Base-by-base conservation (phyloP, 2,888 invertebrate genomes). In the Eulithis testata region DNA sequence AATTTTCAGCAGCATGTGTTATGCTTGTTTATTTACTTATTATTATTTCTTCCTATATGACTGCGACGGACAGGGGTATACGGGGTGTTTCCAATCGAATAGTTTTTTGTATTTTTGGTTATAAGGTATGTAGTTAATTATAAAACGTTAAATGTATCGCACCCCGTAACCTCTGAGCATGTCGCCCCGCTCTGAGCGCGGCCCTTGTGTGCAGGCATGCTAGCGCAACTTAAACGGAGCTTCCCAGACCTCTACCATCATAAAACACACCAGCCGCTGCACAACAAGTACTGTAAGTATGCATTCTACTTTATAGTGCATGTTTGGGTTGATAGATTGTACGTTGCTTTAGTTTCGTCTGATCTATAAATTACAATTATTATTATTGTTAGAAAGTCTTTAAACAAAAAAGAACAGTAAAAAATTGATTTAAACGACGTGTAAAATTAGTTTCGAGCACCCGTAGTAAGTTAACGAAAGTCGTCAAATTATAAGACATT, bases 211-310 rank as follows among this genome's bases (percentile, higher is more conserved):
- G 95, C 95, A 96, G 96, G 97, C 95, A 96, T 96, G 96, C 95
- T 97, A 95, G 95, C 96, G 94, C 96, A 96, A 94, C 95, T 97
- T 94, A 96, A 96, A 95, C 95, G 96, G 95, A 97, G 97, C 95
- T 95, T 97, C 94, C 96, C 96, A 89, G 97, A 97, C 94, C 95
- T 97, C 90, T 95, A 96, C 93, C 95, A 96, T 93, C 93, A 93
- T 92, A 96, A 96, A 95, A 95, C 95, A 84, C 96, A 96, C 88
- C 96, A 96, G 93, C 96, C 96, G 86, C 94, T 96, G 84, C 95
- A 96, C 93, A 96, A 95, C 95, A 95, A 95, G 91, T 94, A 94
- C 91, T 93, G 94, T 93, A 89, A 94, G 93, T 93, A 93, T 86
- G 83, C 86, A 85, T 85, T 74, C 71, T 78, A 77, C 79, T 81